Evolutionary conservation across 2,888 invertebrate species (phyloP).

Genomic region (Drosophila flavopinicola): DNA sequence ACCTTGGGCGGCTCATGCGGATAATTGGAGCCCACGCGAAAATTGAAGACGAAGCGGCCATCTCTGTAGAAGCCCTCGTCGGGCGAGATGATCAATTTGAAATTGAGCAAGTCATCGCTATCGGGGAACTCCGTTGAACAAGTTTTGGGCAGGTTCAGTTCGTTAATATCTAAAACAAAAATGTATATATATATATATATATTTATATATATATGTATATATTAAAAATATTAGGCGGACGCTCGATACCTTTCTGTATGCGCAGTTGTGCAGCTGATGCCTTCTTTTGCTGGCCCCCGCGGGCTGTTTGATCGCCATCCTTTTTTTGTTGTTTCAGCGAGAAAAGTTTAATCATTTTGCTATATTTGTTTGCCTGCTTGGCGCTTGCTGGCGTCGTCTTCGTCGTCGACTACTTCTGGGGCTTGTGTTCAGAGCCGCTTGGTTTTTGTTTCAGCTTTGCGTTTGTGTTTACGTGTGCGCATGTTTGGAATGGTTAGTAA

Average conservation of each 20-base stretch:
- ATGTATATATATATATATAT: conserved; percentile 1
- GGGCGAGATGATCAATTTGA: conserved; percentile 97
- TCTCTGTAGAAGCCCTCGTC: conserved; percentile 99
- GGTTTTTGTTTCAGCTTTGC: conserved; percentile 1
- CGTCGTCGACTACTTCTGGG: conserved; percentile 26
- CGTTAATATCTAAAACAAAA: conserved; percentile 94
- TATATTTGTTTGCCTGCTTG: conserved; percentile 46
- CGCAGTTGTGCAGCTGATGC: conserved; percentile 98
- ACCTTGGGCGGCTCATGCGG: conserved; percentile 99
- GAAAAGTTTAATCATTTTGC: conserved; percentile 97
- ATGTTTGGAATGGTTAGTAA: conserved; percentile 15
- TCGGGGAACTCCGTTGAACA: conserved; percentile 98
- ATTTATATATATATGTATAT: not conserved
- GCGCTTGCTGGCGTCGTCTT: conserved; percentile 50
- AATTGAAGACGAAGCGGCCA: conserved; percentile 97
- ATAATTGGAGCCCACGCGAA: conserved; percentile 95
- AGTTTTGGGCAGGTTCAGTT: conserved; percentile 98
- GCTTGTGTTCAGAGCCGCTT: conserved; percentile 10
- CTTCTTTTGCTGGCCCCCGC: conserved; percentile 92
- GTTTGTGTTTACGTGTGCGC: conserved; percentile 5
- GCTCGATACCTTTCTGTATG: conserved; percentile 99
- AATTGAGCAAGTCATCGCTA: conserved; percentile 97
- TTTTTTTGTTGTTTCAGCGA: conserved; percentile 99
- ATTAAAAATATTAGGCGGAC: too few relatives aligned
- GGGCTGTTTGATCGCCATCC: conserved; percentile 95